Percentiles rank a stretch among this genome's conserved stretches.
These are phyloP conservation scores for Nylanderia fulva DNA, from an alignment of 1,140 invertebrate species.

Conservation along the genomic window DNA sequence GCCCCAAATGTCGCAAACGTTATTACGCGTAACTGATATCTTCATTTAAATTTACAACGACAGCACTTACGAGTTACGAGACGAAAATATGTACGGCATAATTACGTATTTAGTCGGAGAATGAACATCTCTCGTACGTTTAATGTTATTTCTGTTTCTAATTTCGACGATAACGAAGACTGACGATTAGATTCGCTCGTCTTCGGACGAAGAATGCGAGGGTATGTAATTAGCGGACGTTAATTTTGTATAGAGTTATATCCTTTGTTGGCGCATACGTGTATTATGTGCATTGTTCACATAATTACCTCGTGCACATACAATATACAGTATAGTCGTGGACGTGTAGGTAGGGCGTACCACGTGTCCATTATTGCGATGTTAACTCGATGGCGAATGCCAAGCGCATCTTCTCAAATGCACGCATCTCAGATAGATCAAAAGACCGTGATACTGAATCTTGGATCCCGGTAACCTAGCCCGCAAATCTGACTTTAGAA, in stretches of 20 bases:
- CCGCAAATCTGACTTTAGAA: slow-evolving; percentile 24
- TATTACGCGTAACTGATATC: background rate
- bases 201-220: background rate
- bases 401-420: slow-evolving; percentile 51
- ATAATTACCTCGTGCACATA: slow-evolving; percentile 29
- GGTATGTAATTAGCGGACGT: background rate
- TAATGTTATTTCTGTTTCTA: background rate
- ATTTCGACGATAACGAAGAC: background rate
- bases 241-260: slow-evolving; percentile 11
- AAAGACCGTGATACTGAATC: slow-evolving; percentile 18
- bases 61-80: background rate
- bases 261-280: slow-evolving; percentile 1
- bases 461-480: background rate
- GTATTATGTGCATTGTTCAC: slow-evolving; percentile 33
- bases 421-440: slow-evolving; percentile 46
- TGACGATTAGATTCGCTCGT: background rate
- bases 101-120: background rate
- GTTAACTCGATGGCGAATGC: slow-evolving; percentile 41
- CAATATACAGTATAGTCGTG: slow-evolving; percentile 5
- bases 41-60: slow-evolving; percentile 16
- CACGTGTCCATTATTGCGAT: slow-evolving; percentile 35
- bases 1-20: background rate
- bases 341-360: background rate
- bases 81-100: background rate
- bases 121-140: background rate